Evolutionary conservation across 2,797 vertebrate species (phyloP), one percentile per base, ranked within the genome.

Genomic region (Labeo calbasu): DNA sequence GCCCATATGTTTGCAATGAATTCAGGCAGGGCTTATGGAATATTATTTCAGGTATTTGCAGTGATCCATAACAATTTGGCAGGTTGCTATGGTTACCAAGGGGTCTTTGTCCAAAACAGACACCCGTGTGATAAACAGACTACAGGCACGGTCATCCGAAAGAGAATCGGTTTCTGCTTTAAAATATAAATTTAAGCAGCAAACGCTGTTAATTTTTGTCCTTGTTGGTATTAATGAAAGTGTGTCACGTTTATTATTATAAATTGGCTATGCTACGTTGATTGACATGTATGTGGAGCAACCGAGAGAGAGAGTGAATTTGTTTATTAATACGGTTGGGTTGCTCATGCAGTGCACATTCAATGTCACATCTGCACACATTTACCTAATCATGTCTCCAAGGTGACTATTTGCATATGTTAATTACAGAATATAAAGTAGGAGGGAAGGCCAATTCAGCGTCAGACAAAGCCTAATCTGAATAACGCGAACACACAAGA

Each of bases 321-420:
- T 79, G 90, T 91, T 90, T 87, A 76, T 79, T 87, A 91, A 90
- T 89, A 91, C 77, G 85, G 51, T 81, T 17, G 84, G 86, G 82
- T 91, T 90, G 88, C 86, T 91, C 88, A 87, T 70, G 87, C 85
- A 57, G 86, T 63, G 76, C 87, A 89, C 90, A 87, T 84, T 89
- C 88, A 93, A 89, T 93, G 92, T 90, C 91, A 91, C 88, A 93
- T 91, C 63, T 84, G 87, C 88, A 88, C 92, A 90, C 83, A 90
- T 94, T 93, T 91, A 89, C 90, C 92, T 93, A 92, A 94, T 94
- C 91, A 91, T 84, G 55, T 92, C 91, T 89, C 89, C 84, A 86
- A 83, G 86, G 83, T 87, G 88, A 70, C 84, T 90, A 94, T 95
- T 95, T 94, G 92, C 94, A 95, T 94, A 94, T 94, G 92, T 92